Percentiles rank a stretch among this genome's conserved stretches.
These are phyloP conservation scores for Apodemia duryi DNA, from an alignment of 2,888 invertebrate species.

Conservation along the genomic window DNA sequence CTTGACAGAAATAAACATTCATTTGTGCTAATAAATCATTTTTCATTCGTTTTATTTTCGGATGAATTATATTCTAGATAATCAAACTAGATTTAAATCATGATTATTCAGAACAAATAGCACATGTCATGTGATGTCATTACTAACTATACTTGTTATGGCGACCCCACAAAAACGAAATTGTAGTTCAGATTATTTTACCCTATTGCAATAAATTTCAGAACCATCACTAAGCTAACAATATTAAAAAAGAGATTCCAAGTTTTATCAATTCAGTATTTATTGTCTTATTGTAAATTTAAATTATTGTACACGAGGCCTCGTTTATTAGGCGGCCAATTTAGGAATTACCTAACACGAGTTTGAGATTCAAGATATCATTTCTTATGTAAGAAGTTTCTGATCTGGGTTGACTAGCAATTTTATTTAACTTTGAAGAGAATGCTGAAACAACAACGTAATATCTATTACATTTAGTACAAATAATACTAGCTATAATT, in stretches of 20 bases:
- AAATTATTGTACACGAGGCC: slow-evolving; percentile 2
- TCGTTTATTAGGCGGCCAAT: neutral
- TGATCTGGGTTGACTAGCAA: no score
- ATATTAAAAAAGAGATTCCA: slow-evolving; percentile 11
- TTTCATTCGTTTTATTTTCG: neutral
- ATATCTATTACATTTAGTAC: no score
- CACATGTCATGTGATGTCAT: no score
- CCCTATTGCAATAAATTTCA: neutral
- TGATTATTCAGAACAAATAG: no score
- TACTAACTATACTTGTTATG: neutral
- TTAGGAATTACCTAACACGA: neutral
- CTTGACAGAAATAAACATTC: neutral
- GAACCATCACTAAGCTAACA: slow-evolving; percentile 10
- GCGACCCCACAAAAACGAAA: neutral
- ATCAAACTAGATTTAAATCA: no score
- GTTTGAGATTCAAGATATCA: neutral
- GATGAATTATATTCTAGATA: no score
- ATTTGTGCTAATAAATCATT: neutral
- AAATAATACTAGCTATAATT: no score
- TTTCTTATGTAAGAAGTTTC: neutral
- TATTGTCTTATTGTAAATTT: slow-evolving; percentile 8
- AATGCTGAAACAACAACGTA: no score
- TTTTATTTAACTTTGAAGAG: no score
- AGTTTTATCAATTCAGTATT: slow-evolving; percentile 12
- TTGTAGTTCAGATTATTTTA: neutral